A percentile compares a stretch with the other conserved stretches of the same genome.
These are phyloP conservation scores for Tachysurus fulvidraco DNA, from an alignment of 2,113 vertebrate species.

Conservation along the genomic window DNA sequence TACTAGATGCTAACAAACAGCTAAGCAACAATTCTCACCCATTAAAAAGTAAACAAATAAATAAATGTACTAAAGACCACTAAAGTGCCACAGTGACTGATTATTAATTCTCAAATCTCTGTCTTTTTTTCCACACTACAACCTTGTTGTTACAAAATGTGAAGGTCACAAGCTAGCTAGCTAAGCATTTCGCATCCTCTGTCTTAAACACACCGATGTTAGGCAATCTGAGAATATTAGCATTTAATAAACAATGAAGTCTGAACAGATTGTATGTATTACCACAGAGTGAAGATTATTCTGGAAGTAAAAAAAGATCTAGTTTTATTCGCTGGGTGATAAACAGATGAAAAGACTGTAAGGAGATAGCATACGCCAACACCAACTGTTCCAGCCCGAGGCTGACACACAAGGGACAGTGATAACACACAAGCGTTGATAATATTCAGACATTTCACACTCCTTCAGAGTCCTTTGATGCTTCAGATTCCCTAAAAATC, in stretches of 20 bases:
- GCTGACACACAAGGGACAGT: slow-evolving; percentile 9
- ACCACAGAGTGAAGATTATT: not conserved
- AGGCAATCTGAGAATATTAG: not conserved
- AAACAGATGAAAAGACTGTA: slow-evolving; percentile 22
- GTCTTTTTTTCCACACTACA: not conserved
- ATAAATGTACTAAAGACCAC: not conserved
- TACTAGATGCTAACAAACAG: not conserved
- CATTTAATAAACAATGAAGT: not conserved
- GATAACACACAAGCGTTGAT: not conserved
- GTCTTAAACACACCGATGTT: not conserved
- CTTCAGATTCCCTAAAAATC: slow-evolving; percentile 5
- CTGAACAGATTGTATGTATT: not conserved
- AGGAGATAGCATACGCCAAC: slow-evolving; percentile 21
- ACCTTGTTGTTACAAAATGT: not conserved
- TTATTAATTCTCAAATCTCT: not conserved
- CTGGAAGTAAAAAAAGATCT: not conserved
- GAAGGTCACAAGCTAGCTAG: not conserved
- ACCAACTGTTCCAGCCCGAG: slow-evolving; percentile 28
- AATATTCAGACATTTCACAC: slow-evolving; percentile 25
- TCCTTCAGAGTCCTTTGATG: slow-evolving; percentile 14
- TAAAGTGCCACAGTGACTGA: not conserved
- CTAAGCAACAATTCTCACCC: not conserved
- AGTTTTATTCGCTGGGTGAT: not conserved
- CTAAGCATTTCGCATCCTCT: not conserved
- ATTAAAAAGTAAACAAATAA: not conserved